Evolutionary conservation across 92 coral and sea anemone genomes (phyloP).

Genomic region (Hydrozoanthus gracilis): DNA sequence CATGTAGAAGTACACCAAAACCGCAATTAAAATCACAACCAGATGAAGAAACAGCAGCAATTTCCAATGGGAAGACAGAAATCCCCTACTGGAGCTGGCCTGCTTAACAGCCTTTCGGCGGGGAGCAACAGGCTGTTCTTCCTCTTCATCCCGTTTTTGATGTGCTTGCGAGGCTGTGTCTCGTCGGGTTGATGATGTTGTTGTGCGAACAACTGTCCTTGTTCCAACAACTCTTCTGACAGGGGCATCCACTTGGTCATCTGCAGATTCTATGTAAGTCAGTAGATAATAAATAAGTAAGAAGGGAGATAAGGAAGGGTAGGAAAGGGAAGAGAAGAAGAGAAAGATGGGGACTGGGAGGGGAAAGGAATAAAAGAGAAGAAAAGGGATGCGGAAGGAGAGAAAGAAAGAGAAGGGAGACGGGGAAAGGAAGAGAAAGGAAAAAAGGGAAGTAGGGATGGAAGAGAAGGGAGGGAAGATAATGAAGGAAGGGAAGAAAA

Average conservation of each 20-base stretch:
- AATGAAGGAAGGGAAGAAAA: no score
- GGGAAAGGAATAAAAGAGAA: no score
- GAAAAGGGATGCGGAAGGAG: no score
- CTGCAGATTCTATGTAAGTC: slow-evolving; percentile 1
- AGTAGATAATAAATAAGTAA: background rate
- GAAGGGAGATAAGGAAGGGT: background rate
- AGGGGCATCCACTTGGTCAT: slow-evolving; percentile 41
- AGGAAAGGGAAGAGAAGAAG: background rate
- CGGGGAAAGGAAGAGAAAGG: no score
- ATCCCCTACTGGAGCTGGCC: background rate
- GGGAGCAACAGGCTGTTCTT: background rate
- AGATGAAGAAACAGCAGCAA: slow-evolving; percentile 63
- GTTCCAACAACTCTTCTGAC: slow-evolving; percentile 22
- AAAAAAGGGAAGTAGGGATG: no score
- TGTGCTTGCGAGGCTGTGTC: background rate
- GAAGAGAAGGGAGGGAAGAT: no score
- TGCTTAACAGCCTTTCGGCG: background rate
- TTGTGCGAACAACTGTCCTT: slow-evolving; percentile 12
- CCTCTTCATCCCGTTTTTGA: background rate
- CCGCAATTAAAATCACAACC: slow-evolving; percentile 44
- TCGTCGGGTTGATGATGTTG: slow-evolving; percentile 17
- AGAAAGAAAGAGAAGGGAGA: no score
- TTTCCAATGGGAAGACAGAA: slow-evolving; percentile 49
- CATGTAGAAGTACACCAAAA: slow-evolving; percentile 71
- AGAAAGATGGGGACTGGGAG: background rate